A percentile compares a stretch with the other conserved stretches of the same genome.
These are phyloP conservation scores for Rhadina sibilatrix DNA, from an alignment of 2,113 vertebrate species.

Conservation along the genomic window DNA sequence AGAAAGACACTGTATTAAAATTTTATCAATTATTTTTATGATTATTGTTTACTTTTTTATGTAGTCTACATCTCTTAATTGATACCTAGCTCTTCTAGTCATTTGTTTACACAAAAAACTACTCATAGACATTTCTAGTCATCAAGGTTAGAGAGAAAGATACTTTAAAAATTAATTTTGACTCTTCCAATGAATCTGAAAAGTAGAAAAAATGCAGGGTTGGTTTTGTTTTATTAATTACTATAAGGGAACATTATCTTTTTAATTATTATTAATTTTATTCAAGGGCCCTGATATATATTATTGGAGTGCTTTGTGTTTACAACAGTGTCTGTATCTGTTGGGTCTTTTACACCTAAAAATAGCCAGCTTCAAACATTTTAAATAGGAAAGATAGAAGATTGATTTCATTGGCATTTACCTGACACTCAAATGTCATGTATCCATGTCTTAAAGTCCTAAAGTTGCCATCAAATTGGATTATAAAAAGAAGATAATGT, in stretches of 20 bases:
- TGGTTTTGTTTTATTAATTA: background rate
- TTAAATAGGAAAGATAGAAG: constrained; percentile 3
- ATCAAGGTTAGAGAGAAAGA: background rate
- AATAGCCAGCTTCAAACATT: background rate
- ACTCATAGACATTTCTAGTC: background rate
- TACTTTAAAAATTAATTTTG: background rate
- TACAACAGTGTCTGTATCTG: background rate
- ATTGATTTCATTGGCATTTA: constrained; percentile 46
- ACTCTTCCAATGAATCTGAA: background rate
- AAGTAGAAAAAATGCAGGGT: background rate
- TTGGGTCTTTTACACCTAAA: background rate
- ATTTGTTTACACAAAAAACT: background rate
- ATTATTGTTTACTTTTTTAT: background rate
- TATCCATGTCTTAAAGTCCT: background rate
- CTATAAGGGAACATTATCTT: background rate
- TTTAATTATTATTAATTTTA: background rate
- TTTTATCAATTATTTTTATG: background rate
- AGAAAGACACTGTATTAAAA: background rate
- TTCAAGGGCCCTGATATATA: background rate
- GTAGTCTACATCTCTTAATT: background rate
- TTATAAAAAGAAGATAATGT: background rate
- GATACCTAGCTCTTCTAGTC: background rate
- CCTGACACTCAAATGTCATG: background rate
- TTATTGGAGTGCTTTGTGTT: background rate
- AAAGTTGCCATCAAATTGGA: background rate